Conservation (phyloP, 2,888 invertebrate species). For the Hyalella azteca region DNA sequence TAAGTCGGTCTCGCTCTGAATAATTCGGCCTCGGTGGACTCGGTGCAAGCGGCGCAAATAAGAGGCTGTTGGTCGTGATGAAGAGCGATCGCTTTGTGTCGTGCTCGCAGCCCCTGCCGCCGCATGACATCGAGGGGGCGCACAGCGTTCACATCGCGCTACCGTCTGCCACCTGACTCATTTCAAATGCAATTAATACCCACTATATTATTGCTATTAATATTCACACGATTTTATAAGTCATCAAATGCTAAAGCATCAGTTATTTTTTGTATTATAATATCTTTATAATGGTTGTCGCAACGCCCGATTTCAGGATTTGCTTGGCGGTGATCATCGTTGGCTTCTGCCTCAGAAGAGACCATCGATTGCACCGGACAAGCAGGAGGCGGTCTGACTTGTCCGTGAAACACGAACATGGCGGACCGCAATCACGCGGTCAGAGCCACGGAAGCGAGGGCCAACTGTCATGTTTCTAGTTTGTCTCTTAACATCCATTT, state of each 20-base stretch:
- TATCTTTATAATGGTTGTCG: too few relatives aligned
- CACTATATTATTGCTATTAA: too few relatives aligned
- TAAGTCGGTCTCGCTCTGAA: not conserved
- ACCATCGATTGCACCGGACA: not conserved
- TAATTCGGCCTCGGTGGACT: not conserved
- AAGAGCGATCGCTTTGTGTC: not conserved
- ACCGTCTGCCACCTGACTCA: too few relatives aligned
- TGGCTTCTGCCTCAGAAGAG: not conserved
- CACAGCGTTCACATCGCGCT: too few relatives aligned
- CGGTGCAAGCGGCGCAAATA: not conserved
- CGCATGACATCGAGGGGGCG: not conserved
- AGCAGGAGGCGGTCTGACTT: not conserved
- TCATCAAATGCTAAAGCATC: conserved; percentile 9
- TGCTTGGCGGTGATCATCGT: too few relatives aligned
- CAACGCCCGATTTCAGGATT: too few relatives aligned
- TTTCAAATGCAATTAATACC: too few relatives aligned
- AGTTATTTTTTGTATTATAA: too few relatives aligned
- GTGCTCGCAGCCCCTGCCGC: not conserved
- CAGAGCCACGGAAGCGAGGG: too few relatives aligned
- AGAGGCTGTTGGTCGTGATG: conserved; percentile 21
- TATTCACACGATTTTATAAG: too few relatives aligned
- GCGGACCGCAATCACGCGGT: not conserved
- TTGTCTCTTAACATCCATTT: too few relatives aligned
- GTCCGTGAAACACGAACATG: not conserved
- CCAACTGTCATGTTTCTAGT: too few relatives aligned